phyloP scores from a whole-genome alignment of 2,888 invertebrate species.

The Cantharis rufa region DNA sequence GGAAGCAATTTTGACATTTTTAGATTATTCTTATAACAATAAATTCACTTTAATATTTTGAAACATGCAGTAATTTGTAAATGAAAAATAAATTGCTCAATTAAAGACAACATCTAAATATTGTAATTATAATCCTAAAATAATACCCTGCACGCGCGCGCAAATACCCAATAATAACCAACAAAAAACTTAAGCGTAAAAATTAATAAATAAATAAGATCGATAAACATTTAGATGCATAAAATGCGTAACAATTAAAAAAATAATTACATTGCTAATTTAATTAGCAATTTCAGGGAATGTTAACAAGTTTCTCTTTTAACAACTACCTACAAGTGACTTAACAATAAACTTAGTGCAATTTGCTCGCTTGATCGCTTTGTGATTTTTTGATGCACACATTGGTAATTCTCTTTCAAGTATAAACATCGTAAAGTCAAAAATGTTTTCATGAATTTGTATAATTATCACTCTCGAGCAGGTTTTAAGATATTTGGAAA shows the following conservation, averaged over 20 bases:
- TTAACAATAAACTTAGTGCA: conserved; percentile 23
- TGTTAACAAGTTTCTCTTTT: conserved; percentile 39
- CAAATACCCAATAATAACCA: background rate
- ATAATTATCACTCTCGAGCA: no score
- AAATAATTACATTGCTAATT: conserved; percentile 32
- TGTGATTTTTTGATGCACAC: background rate
- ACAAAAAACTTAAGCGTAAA: conserved; percentile 9
- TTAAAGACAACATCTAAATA: background rate
- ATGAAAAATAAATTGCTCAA: background rate
- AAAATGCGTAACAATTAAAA: conserved; percentile 40
- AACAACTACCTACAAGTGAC: conserved; percentile 34
- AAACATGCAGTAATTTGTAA: background rate
- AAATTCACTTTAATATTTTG: background rate
- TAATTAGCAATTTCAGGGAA: conserved; percentile 45
- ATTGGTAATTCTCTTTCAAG: background rate
- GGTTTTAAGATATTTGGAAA: no score
- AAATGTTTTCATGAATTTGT: no score
- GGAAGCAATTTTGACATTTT: background rate
- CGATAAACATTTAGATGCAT: conserved; percentile 39
- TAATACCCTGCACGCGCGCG: background rate
- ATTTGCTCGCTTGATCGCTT: background rate
- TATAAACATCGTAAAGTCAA: no score
- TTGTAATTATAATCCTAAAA: background rate
- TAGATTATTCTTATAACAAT: background rate
- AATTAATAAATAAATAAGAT: conserved; percentile 35